A percentile compares a stretch with the other conserved stretches of the same genome.
Conservation (phyloP, 53 echinoderm and acorn worm genomes). For the Crossaster papposus region DNA sequence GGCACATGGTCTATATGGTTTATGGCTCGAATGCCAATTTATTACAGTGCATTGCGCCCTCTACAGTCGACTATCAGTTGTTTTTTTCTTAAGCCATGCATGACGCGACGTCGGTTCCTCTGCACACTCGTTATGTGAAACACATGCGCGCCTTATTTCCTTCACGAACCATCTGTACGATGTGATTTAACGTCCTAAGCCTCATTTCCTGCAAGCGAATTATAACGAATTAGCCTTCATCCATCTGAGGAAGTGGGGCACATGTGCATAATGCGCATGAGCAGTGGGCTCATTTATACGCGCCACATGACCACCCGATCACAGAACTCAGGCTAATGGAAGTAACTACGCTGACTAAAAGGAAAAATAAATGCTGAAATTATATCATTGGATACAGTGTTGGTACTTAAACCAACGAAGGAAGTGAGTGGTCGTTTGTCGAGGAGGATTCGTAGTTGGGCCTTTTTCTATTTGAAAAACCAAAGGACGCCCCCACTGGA, state of each 20-base stretch:
- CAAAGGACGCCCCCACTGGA: background rate
- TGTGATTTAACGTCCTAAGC: background rate
- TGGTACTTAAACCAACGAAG: background rate
- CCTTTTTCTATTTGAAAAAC: background rate
- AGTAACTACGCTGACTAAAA: background rate
- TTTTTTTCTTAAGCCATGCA: background rate
- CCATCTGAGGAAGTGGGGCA: slow-evolving; percentile 3
- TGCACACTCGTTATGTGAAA: background rate
- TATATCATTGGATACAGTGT: background rate
- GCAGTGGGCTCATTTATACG: background rate
- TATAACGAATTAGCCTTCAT: slow-evolving; percentile 1
- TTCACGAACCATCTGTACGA: background rate
- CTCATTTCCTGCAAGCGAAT: slow-evolving; percentile 29
- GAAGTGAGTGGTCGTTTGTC: slow-evolving; percentile 15
- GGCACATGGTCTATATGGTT: no score
- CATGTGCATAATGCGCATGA: slow-evolving; percentile 45
- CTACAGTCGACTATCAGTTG: background rate
- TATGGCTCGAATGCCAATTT: no score
- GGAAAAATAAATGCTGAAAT: background rate
- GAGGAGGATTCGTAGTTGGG: background rate
- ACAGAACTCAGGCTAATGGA: background rate
- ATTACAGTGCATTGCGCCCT: background rate
- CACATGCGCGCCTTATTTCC: background rate
- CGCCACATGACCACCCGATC: background rate
- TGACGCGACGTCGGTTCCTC: background rate